Percentiles rank a stretch among this genome's conserved stretches.
phyloP scores from a whole-genome alignment of 1,140 invertebrate species.

The Zelostemma sp. region DNA sequence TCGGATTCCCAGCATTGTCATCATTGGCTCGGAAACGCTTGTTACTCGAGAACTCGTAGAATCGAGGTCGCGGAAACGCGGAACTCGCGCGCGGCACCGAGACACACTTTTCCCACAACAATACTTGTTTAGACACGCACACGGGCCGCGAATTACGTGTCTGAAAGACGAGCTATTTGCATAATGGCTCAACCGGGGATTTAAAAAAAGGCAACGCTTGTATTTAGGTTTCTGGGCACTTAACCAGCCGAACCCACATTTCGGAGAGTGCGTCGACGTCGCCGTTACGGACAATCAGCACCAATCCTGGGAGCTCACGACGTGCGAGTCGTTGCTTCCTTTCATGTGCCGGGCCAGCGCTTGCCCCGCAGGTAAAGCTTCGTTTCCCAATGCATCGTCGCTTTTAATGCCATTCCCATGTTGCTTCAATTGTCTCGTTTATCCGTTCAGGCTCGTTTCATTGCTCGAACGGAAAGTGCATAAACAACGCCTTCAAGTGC shows the following conservation, averaged over 20 bases:
- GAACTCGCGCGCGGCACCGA: constrained; percentile 64
- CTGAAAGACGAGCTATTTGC: constrained; percentile 40
- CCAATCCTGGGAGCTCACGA: constrained; percentile 93
- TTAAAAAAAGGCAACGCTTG: constrained; percentile 21
- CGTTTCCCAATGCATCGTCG: too few species aligned
- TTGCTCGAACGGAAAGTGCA: constrained; percentile 92
- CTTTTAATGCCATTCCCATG: too few species aligned
- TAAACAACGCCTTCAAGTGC: constrained; percentile 90
- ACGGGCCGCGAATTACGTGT: constrained; percentile 51
- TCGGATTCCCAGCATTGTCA: constrained; percentile 8
- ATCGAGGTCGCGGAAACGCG: constrained; percentile 67
- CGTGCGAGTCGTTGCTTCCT: constrained; percentile 92
- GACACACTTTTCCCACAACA: constrained; percentile 69
- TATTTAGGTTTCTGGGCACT: constrained; percentile 86
- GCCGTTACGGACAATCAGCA: constrained; percentile 78
- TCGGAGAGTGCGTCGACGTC: constrained; percentile 90
- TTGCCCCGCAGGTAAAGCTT: constrained; percentile 85
- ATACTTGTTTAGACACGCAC: constrained; percentile 43
- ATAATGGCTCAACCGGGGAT: constrained; percentile 32
- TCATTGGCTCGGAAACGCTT: constrained; percentile 6
- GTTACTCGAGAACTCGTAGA: constrained; percentile 31
- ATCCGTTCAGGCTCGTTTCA: constrained; percentile 81
- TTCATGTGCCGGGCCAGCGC: constrained; percentile 93
- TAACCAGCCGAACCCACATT: constrained; percentile 86
- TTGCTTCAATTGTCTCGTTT: constrained; percentile 8